Evolutionary conservation across 2,113 vertebrate genomes (phyloP), one percentile per base, ranked within the genome.

Genomic region (Bubo scandiacus): DNA sequence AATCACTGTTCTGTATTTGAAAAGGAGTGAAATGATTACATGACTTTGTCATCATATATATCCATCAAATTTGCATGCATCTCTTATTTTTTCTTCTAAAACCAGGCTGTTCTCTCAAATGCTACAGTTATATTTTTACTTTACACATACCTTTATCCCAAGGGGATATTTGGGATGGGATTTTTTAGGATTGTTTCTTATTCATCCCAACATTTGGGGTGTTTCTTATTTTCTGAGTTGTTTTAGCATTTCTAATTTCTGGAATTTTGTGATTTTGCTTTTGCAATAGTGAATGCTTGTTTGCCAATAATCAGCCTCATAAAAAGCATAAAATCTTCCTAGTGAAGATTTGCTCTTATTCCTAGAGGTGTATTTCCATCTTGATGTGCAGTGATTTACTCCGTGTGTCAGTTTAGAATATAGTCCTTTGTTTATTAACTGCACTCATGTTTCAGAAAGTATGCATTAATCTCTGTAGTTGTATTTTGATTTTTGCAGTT

Each of bases 351-450:
- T 74, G 19, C 72, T 92, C 36, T 62, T 93, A 57, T n/a, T 94
- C 49, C 38, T 54, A 63, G 72, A 86, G 43, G 11, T 66, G 2
- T 80, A n/a, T 61, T 92, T 55, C 57, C 8, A 1, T 25, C 88
- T 77, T 91, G 66, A 77, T 57, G 36, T 57, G 27, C 54, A 75
- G 72, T 92, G 74, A 91, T 92, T 93, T 92, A 80, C 7, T 54
- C 45, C 5, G 0, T 61, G 61, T 73, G 49, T 90, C 89, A 75
- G 86, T 80, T 95, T 92, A 84, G 86, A 94, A 81, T 55, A 36
- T 20, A 92, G 15, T 40, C 66, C 61, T 96, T 90, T 86, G 57
- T 91, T 94, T 96, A 82, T 63, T 96, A 96, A 95, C 75, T 83
- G 19, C 38, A 43, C 65, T 68, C 19, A 40, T 78, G 43, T 96